Evolutionary conservation across 2,113 vertebrate species (phyloP).

Genomic region (Calyptommatus sinebrachiatus): DNA sequence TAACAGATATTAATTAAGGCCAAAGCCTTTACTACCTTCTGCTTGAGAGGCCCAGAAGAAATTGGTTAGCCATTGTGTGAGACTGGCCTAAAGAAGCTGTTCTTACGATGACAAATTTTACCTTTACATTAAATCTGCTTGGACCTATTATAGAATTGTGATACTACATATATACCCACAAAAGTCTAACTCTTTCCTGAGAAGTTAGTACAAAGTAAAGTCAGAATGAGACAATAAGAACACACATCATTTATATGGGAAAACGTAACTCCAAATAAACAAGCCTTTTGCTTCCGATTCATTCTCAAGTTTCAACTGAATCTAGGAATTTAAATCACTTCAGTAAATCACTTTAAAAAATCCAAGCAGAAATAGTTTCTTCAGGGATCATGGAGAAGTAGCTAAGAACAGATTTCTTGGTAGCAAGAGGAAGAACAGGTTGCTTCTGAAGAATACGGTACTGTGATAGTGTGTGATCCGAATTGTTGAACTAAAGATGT

Average conservation of each 20-base stretch:
- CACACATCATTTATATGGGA: neutral
- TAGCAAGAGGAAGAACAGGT: too few species aligned
- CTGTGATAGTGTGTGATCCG: too few species aligned
- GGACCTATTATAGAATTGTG: neutral
- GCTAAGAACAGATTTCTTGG: constrained; percentile 16
- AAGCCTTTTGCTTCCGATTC: too few species aligned
- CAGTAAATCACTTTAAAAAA: neutral
- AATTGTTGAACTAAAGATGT: too few species aligned
- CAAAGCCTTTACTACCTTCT: too few species aligned
- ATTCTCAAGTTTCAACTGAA: neutral
- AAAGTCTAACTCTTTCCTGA: neutral
- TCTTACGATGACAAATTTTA: neutral
- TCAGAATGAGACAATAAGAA: neutral
- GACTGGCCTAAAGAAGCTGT: too few species aligned
- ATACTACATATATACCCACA: neutral
- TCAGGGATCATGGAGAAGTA: constrained; percentile 30
- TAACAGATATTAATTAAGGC: neutral
- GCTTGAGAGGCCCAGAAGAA: too few species aligned
- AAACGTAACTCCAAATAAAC: neutral
- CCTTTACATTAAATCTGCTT: neutral
- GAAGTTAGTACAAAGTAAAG: neutral
- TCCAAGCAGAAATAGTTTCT: constrained; percentile 33
- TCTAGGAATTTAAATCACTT: neutral
- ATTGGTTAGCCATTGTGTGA: too few species aligned
- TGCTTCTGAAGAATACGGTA: too few species aligned